Base-by-base conservation (phyloP, 2,113 vertebrate genomes). In the Dasyurus viverrinus region DNA sequence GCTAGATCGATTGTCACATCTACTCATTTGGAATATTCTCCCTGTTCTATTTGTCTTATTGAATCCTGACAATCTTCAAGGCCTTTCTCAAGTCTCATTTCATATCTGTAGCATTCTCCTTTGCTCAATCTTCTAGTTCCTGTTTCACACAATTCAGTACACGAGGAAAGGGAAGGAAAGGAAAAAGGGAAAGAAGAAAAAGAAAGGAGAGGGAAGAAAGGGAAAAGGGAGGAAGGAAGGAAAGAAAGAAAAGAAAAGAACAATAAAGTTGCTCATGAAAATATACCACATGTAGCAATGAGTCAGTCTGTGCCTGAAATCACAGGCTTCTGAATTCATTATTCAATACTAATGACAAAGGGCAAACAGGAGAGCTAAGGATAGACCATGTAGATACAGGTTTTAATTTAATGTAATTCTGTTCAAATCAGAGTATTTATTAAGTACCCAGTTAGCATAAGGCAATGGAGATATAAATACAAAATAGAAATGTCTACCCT, bases 41-140 rank as follows among this genome's bases (percentile, higher is more conserved):
- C 93, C 53, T 42, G 89, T 47, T 93, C 36, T 3, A 95, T 2
- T 92, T 92, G 93, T 16, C 14, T 23, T 6, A 25, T 94, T 96
- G 93, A 76, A 36, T 93, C 92, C 91, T 95, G 50, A 84, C 5
- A 76, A 52, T 12, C 26, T 93, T 53, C 22, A 76, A 96, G 50
- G 27, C 7, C 26, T 91, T 89, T 19, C 52, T 96, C 26, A 95
- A 93, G 90, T 91, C 36, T 55, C 30, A 95, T 90, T 94, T 96
- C 91, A 93, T 92, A 60, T 68, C 50, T 90, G n/a, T 95, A 93
- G 27, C 30, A 11, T 46, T 92, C 60, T 94, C n/a, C n/a, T 84
- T 84, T 84, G n/a, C 19, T 23, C 2, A 36, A 76, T 76, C 19
- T 22, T 84, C 5, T n/a, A 42, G 68, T 19, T 76, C 68, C 6